Evolutionary conservation across 2,888 invertebrate genomes (phyloP), one percentile per base, ranked within the genome.

Genomic region (Tupiocoris notatus): DNA sequence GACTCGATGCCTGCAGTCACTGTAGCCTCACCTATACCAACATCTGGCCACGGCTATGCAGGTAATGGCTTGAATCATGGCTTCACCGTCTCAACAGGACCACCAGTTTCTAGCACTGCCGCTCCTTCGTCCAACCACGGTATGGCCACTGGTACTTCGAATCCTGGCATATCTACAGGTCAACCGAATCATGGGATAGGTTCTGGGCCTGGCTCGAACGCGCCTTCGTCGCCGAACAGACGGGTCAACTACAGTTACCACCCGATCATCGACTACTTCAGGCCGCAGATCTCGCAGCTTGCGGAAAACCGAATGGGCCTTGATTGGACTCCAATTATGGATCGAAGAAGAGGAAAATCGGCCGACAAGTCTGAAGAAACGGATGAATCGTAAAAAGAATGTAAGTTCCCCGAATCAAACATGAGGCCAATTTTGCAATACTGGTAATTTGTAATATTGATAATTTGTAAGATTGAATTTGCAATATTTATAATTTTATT

Each of bases 171-270:
- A 1, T 54, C 56, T 16, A 57, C 57, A 22, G 23, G 54, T 18
- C 59, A 57, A 0, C 21, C 79, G 16, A 61, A 71, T 24, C 57
- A 23, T 61, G 64, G 39, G 18, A 56, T 54, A 7, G 58, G 54
- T 16, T 18, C 16, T 0, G 63, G 57, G 58, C 61, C 61, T 17
- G 24, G n/a, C 12, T n/a, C 54, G 2, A 68, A 63, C 20, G 23
- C 63, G 59, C 12, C 62, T 12, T 58, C 61, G 21, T 62, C 73
- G 18, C 63, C 79, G n/a, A 75, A 78, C 21, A 87, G 88, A 81
- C 87, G 90, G 81, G 87, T 92, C 59, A 93, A 93, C 84, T 93
- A 92, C 82, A 92, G 90, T 82, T 93, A 93, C 81, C 93, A 93
- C 84, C 92, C 92, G 0, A 93, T 93, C 65, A 92, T 92, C 80